Evolutionary conservation across 2,888 invertebrate genomes (phyloP).

Genomic region (Tetragonisca angustula): DNA sequence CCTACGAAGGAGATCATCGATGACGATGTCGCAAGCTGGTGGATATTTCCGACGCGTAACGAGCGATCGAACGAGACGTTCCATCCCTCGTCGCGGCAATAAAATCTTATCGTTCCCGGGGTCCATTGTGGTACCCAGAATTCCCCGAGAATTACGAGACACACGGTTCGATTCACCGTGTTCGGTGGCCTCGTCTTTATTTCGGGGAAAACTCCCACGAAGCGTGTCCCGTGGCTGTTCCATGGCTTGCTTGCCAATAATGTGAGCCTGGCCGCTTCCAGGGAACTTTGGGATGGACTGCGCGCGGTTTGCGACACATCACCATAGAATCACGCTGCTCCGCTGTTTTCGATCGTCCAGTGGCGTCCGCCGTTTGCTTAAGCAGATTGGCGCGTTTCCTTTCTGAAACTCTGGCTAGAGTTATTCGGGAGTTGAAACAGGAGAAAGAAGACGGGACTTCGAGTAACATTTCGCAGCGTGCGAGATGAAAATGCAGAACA

Average conservation of each 20-base stretch:
- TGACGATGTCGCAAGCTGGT: not conserved
- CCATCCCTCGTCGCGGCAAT: constrained; percentile 32
- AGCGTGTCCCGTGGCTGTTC: not conserved
- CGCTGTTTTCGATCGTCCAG: not conserved
- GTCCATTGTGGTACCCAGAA: constrained; percentile 5
- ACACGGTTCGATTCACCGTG: constrained; percentile 32
- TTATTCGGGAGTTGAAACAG: not conserved
- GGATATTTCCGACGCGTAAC: constrained; percentile 32
- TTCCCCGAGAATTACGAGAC: constrained; percentile 26
- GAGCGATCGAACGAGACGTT: constrained; percentile 31
- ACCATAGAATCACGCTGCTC: not conserved
- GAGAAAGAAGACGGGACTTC: too few relatives aligned
- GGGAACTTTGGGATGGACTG: not conserved
- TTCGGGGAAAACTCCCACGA: constrained; percentile 8
- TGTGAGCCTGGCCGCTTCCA: not conserved
- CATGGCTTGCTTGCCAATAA: constrained; percentile 25
- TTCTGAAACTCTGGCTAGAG: not conserved
- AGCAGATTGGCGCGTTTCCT: not conserved
- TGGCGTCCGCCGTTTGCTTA: not conserved
- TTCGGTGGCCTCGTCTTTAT: constrained; percentile 43
- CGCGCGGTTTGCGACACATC: not conserved
- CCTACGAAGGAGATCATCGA: constrained; percentile 14
- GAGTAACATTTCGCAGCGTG: not conserved
- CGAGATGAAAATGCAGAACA: not conserved
- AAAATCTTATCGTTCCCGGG: constrained; percentile 50